Evolutionary conservation across 2,888 invertebrate genomes (phyloP).

Genomic region (Glomeris marginata): DNA sequence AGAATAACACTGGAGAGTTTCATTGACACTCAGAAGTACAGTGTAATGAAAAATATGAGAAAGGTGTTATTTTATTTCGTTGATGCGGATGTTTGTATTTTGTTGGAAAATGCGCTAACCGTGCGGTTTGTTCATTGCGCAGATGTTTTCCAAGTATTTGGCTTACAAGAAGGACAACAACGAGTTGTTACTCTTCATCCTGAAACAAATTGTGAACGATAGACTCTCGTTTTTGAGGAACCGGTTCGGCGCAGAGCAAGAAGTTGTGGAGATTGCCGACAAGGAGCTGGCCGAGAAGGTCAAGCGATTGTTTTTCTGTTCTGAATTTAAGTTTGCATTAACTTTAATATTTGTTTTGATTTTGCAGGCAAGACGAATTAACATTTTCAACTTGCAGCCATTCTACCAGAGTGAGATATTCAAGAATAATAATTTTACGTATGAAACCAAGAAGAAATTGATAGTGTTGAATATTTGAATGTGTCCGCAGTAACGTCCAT

Average conservation of each 20-base stretch:
- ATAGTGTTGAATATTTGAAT: conserved; percentile 54
- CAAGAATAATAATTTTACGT: conserved; percentile 68
- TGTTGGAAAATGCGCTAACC: background rate
- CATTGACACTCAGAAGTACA: conserved; percentile 96
- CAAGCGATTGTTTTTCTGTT: too few relatives aligned
- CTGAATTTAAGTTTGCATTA: too few relatives aligned
- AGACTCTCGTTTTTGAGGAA: conserved; percentile 56
- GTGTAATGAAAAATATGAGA: conserved; percentile 91
- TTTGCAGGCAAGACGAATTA: conserved; percentile 75
- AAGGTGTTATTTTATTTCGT: conserved; percentile 40
- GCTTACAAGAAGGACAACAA: conserved; percentile 90
- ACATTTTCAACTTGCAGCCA: conserved; percentile 69
- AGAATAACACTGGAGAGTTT: conserved; percentile 96
- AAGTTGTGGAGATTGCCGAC: conserved; percentile 66
- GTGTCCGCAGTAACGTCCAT: too few relatives aligned
- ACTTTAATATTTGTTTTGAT: conserved; percentile 13
- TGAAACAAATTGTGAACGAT: conserved; percentile 83
- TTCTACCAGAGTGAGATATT: conserved; percentile 89
- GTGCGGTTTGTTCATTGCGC: conserved; percentile 26
- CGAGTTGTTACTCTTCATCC: conserved; percentile 84
- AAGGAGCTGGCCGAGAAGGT: conserved; percentile 64
- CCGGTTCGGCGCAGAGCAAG: conserved; percentile 36
- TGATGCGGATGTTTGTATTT: background rate
- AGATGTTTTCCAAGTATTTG: conserved; percentile 88
- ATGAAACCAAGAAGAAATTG: conserved; percentile 65